Conservation (phyloP, 1,140 invertebrate species). For the Drosophila hydei region DNA sequence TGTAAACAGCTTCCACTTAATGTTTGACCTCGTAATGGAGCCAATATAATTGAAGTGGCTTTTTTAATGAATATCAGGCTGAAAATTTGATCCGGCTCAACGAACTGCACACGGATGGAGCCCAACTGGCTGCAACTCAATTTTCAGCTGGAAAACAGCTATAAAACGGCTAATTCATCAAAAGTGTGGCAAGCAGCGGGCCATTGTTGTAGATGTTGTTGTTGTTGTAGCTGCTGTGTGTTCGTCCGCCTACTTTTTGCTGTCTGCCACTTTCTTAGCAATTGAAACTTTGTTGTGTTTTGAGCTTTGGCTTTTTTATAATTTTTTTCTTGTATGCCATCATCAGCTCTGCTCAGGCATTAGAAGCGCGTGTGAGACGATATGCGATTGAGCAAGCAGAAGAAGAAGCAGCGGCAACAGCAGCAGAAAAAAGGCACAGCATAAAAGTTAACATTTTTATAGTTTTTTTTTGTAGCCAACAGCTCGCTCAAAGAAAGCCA, state of each 20-base stretch:
- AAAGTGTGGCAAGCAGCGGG: slow-evolving; percentile 72
- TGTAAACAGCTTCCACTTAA: slow-evolving; percentile 49
- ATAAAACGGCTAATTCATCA: slow-evolving; percentile 71
- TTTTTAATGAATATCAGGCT: slow-evolving; percentile 56
- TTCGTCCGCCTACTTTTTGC: slow-evolving; percentile 61
- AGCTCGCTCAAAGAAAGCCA: slow-evolving; percentile 68
- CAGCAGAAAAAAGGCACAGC: slow-evolving; percentile 60
- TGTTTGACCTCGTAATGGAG: slow-evolving; percentile 51
- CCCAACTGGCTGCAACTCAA: slow-evolving; percentile 64
- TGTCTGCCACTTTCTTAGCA: slow-evolving; percentile 66
- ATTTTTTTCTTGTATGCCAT: slow-evolving; percentile 64
- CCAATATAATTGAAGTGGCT: slow-evolving; percentile 54
- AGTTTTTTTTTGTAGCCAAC: slow-evolving; percentile 49
- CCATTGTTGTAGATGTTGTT: slow-evolving; percentile 43
- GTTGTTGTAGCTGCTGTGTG: slow-evolving; percentile 10
- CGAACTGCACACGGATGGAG: slow-evolving; percentile 36
- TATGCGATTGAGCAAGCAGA: slow-evolving; percentile 60
- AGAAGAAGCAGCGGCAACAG: slow-evolving; percentile 7
- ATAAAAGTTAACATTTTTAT: slow-evolving; percentile 81
- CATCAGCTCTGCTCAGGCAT: slow-evolving; percentile 69
- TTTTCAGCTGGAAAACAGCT: slow-evolving; percentile 32
- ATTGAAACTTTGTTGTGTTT: slow-evolving; percentile 66
- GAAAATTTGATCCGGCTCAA: slow-evolving; percentile 68
- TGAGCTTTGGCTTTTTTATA: slow-evolving; percentile 23
- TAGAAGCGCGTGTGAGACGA: slow-evolving; percentile 79